These are phyloP conservation scores for Orussus abietinus DNA, from an alignment of 1,140 invertebrate genomes.

Conservation along the genomic window DNA sequence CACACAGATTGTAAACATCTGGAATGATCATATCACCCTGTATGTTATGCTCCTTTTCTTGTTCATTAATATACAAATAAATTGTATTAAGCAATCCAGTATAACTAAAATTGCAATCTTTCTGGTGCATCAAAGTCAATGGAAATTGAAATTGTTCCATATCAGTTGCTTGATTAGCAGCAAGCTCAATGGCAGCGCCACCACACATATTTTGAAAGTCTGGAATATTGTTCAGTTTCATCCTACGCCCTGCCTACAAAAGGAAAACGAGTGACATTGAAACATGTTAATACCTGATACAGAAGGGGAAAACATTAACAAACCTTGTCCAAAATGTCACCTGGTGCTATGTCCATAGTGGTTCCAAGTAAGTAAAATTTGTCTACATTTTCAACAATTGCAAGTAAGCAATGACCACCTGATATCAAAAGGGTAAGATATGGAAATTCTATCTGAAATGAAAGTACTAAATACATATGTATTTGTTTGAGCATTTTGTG, in stretches of 20 bases:
- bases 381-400: constrained; percentile 70
- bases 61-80: constrained; percentile 51
- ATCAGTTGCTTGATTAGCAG: constrained; percentile 68
- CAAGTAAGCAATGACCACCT: constrained; percentile 86
- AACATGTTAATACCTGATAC: too few species aligned
- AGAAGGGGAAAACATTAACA: too few species aligned
- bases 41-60: constrained; percentile 61
- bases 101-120: constrained; percentile 85
- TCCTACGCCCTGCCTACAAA: constrained; percentile 70
- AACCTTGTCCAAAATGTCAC: constrained; percentile 90
- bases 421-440: constrained; percentile 87
- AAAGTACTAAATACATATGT: constrained; percentile 10
- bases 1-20: constrained; percentile 80
- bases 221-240: constrained; percentile 78
- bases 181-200: constrained; percentile 79
- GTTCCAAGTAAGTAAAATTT: constrained; percentile 78
- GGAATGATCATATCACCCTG: constrained; percentile 70
- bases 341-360: constrained; percentile 81
- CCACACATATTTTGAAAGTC: constrained; percentile 72
- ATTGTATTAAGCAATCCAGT: constrained; percentile 65
- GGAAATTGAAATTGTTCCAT: constrained; percentile 66
- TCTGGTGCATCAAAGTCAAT: constrained; percentile 56
- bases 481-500: constrained; percentile 11
- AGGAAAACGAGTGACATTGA: too few species aligned
- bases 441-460: constrained; percentile 73